These are phyloP conservation scores for Drosophila neocordata DNA, from an alignment of 1,140 invertebrate species.

Conservation along the genomic window DNA sequence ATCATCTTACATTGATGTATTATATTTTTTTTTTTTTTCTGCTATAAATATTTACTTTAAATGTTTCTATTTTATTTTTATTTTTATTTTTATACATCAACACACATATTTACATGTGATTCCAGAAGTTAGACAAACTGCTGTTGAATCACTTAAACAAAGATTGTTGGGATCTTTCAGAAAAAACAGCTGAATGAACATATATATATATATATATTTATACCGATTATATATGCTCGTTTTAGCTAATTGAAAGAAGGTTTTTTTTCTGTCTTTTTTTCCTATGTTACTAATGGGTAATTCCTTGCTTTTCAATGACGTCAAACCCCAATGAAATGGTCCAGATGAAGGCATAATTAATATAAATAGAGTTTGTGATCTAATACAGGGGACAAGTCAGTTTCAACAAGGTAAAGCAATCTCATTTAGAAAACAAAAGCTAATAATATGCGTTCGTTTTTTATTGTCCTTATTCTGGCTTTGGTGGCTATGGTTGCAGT, in stretches of 20 bases:
- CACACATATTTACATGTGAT: neutral
- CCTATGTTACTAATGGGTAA: neutral
- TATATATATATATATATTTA: neutral
- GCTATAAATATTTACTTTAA: neutral
- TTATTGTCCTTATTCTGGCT: neutral
- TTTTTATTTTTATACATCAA: neutral
- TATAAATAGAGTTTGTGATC: neutral
- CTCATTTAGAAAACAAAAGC: neutral
- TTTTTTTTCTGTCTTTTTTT: no score
- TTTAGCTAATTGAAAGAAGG: neutral
- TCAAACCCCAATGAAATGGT: neutral
- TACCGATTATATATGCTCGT: neutral
- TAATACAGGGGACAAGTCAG: neutral
- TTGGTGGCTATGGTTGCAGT: neutral
- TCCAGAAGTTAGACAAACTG: neutral
- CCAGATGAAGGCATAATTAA: neutral
- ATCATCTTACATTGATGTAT: no score
- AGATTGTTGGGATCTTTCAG: neutral
- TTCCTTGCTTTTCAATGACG: neutral
- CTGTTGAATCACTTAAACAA: neutral
- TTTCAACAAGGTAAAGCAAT: neutral
- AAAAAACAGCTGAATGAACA: neutral
- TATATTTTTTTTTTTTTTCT: neutral
- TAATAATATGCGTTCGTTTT: neutral
- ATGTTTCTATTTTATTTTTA: no score